Conservation (phyloP, 2,797 vertebrate species). For the Crocidura indochinensis region DNA sequence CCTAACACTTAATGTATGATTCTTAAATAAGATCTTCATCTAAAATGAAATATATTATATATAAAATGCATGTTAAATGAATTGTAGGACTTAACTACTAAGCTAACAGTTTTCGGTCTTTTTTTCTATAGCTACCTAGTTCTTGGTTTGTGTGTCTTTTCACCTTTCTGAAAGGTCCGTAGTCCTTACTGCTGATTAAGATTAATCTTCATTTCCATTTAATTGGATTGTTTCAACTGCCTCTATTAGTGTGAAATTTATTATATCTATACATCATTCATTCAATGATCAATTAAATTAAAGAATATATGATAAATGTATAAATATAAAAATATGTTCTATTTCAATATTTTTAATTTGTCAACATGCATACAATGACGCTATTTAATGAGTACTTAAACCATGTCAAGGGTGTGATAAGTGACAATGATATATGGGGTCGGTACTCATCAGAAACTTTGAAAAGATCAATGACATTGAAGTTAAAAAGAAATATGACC, state of each 20-base stretch:
- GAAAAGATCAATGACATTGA: neutral
- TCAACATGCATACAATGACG: neutral
- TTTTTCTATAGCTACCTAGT: neutral
- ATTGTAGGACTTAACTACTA: conserved; percentile 11
- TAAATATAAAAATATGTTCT: neutral
- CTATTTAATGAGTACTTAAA: neutral
- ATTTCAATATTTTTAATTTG: conserved; percentile 28
- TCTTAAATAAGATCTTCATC: conserved; percentile 14
- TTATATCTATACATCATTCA: neutral
- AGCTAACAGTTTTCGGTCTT: conserved; percentile 43
- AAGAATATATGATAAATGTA: neutral
- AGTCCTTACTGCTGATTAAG: neutral
- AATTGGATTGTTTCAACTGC: neutral
- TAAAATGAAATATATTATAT: conserved; percentile 15
- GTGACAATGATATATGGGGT: neutral
- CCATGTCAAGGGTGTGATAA: neutral
- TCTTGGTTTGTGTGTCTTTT: neutral
- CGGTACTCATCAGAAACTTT: neutral
- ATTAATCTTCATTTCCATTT: neutral
- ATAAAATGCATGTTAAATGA: neutral
- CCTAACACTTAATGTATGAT: conserved; percentile 26
- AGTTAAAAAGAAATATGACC: neutral
- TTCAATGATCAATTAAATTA: neutral
- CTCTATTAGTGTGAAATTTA: conserved; percentile 10
- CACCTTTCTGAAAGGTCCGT: neutral